A percentile compares a stretch with the other conserved stretches of the same genome.
Evolutionary conservation across 1,140 invertebrate species (phyloP).

Genomic region (Cyclina sinensis): DNA sequence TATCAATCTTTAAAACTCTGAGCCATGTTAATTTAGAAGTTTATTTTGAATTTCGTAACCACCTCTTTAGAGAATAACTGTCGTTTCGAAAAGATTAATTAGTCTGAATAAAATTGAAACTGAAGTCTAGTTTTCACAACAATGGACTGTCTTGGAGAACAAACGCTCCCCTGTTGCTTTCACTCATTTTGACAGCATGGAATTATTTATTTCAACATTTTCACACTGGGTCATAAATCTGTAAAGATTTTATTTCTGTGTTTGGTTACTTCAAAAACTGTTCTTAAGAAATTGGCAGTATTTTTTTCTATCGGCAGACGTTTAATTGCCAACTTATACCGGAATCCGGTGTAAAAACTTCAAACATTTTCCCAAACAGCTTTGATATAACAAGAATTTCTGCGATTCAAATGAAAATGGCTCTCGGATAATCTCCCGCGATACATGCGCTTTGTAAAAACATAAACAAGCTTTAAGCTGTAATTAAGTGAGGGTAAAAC

Average conservation of each 20-base stretch:
- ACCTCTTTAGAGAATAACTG: neutral
- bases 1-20: neutral
- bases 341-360: slow-evolving; percentile 20
- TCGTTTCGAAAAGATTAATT: neutral
- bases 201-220: slow-evolving; percentile 2
- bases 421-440: neutral
- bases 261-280: neutral
- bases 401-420: neutral
- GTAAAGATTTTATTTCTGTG: slow-evolving; percentile 31
- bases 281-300: slow-evolving; percentile 46
- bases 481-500: neutral
- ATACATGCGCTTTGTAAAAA: slow-evolving; percentile 7
- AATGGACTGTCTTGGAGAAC: neutral
- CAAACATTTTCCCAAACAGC: neutral
- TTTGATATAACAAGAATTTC: neutral
- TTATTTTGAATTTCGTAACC: neutral
- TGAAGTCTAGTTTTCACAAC: neutral
- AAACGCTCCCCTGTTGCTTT: neutral
- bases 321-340: neutral
- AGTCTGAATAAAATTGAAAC: neutral
- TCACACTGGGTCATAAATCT: slow-evolving; percentile 41
- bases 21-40: neutral
- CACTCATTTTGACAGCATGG: neutral
- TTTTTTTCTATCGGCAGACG: slow-evolving; percentile 5
- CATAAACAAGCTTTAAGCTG: slow-evolving; percentile 17